phyloP scores from a whole-genome alignment of 2,888 invertebrate species.

The Volucella zonaria region DNA sequence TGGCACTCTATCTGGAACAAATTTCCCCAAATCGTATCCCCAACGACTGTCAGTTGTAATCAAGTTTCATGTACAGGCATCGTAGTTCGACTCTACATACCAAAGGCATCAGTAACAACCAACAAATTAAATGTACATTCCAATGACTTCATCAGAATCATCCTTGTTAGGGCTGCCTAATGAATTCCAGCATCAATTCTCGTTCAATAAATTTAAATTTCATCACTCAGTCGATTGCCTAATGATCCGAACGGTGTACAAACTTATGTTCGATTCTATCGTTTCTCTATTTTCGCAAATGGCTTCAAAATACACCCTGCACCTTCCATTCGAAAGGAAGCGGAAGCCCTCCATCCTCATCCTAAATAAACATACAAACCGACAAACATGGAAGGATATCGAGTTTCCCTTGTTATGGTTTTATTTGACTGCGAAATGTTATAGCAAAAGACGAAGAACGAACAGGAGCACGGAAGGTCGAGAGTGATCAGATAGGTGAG shows the following conservation, averaged over 20 bases:
- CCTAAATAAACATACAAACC: background rate
- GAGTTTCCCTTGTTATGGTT: constrained; percentile 27
- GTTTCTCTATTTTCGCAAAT: constrained; percentile 23
- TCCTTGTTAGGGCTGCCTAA: constrained; percentile 41
- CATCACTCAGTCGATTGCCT: constrained; percentile 67
- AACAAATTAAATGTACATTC: constrained; percentile 41
- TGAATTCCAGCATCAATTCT: constrained; percentile 68
- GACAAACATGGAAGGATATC: constrained; percentile 43
- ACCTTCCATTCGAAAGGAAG: background rate
- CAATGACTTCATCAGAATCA: constrained; percentile 49
- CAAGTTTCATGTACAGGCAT: background rate
- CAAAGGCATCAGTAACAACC: constrained; percentile 25
- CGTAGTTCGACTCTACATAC: background rate
- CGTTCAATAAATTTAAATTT: constrained; percentile 72
- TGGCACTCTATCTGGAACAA: no score
- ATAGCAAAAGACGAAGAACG: constrained; percentile 1
- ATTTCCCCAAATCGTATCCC: background rate
- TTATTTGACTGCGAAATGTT: constrained; percentile 3
- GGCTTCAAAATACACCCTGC: background rate
- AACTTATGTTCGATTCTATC: constrained; percentile 60
- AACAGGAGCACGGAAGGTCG: no score
- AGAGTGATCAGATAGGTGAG: background rate
- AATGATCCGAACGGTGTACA: constrained; percentile 66
- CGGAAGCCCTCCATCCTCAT: background rate
- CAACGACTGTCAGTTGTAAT: background rate